A percentile compares a stretch with the other conserved stretches of the same genome.
Conservation (phyloP, 2,797 vertebrate species). For the Cichlasoma orientale region DNA sequence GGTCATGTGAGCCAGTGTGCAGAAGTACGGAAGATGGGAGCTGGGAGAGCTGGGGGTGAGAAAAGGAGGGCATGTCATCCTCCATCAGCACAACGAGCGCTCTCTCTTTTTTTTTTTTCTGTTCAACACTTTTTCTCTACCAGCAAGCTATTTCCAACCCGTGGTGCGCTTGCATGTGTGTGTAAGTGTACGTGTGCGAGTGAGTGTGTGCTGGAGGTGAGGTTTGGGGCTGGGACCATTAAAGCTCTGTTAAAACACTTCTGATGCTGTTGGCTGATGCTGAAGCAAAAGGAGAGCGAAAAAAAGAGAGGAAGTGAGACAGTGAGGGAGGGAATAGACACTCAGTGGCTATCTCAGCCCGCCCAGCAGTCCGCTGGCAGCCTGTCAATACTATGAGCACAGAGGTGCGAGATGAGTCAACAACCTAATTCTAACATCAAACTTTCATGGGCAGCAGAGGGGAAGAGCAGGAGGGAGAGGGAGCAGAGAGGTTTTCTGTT, state of each 20-base stretch:
- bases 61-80: constrained; percentile 89
- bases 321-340: constrained; percentile 57
- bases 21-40: constrained; percentile 30
- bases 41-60: constrained; percentile 43
- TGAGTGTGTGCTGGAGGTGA: constrained; percentile 66
- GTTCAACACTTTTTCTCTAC: constrained; percentile 73
- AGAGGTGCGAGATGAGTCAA: constrained; percentile 96
- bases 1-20: constrained; percentile 19
- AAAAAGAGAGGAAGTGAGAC: constrained; percentile 60
- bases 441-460: constrained; percentile 89
- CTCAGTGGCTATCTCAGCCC: constrained; percentile 86
- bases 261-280: constrained; percentile 94
- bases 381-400: constrained; percentile 97
- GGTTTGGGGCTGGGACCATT: constrained; percentile 85
- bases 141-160: constrained; percentile 91
- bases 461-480: constrained; percentile 65
- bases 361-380: constrained; percentile 85
- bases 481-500: constrained; percentile 68
- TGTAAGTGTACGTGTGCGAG: background rate
- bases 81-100: constrained; percentile 74
- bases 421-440: constrained; percentile 98
- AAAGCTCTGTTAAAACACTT: constrained; percentile 99
- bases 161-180: constrained; percentile 10
- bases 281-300: constrained; percentile 83
- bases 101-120: constrained; percentile 29